Conservation (phyloP, 2,888 invertebrate species). For the Punctoribates punctum region DNA sequence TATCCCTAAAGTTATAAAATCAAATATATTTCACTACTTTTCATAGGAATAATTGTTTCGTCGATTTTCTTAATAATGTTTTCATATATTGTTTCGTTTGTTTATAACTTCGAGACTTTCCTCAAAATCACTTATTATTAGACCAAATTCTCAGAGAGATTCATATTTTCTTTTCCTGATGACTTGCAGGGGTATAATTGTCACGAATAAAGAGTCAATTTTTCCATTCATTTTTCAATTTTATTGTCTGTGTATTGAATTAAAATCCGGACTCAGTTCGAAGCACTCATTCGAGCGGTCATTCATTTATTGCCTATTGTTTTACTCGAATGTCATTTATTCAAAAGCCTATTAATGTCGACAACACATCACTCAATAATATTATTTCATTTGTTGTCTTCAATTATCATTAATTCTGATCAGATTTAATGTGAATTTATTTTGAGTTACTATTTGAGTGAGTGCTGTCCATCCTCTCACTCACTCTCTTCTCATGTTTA, state of each 20-base stretch:
- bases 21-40: too few relatives aligned
- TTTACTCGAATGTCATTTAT: neutral
- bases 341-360: slow-evolving; percentile 4
- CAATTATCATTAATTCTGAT: neutral
- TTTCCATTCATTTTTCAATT: neutral
- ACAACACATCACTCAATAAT: neutral
- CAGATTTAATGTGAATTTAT: neutral
- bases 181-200: neutral
- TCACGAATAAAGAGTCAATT: neutral
- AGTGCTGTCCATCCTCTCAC: neutral
- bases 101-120: neutral
- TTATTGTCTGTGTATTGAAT: neutral
- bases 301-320: slow-evolving; percentile 21
- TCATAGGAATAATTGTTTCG: too few relatives aligned
- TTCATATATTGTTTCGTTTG: neutral
- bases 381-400: neutral
- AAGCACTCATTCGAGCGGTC: neutral
- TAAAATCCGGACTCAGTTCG: neutral
- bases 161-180: neutral
- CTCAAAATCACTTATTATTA: neutral
- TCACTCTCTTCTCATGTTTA: neutral
- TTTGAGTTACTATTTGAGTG: neutral
- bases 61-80: neutral
- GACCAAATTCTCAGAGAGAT: neutral
- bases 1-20: neutral